A percentile compares a stretch with the other conserved stretches of the same genome.
Conservation (phyloP, 64 coral and sea anemone genomes). For the Pocillopora damicornis region DNA sequence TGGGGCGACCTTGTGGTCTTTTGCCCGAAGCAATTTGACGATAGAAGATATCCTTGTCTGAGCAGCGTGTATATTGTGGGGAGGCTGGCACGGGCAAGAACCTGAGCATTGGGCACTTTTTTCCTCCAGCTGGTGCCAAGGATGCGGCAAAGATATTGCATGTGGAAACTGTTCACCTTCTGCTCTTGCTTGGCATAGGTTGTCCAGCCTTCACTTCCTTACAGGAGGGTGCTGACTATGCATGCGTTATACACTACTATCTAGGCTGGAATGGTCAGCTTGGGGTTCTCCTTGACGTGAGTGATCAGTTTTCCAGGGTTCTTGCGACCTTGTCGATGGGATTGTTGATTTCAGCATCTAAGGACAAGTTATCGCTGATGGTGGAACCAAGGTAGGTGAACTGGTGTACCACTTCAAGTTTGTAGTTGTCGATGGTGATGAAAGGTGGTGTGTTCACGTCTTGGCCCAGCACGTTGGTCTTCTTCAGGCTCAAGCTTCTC, state of each 20-base stretch:
- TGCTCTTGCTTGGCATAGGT: background rate
- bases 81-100: background rate
- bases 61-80: background rate
- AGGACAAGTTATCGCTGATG: slow-evolving; percentile 34
- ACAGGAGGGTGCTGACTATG: background rate
- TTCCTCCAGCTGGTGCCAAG: background rate
- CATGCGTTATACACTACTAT: background rate
- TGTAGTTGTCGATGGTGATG: slow-evolving; percentile 11
- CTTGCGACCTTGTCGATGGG: slow-evolving; percentile 7
- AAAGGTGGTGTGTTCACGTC: background rate
- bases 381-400: slow-evolving; percentile 43
- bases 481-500: background rate
- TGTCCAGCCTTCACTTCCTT: background rate
- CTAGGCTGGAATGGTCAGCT: slow-evolving; percentile 1
- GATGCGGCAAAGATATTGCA: background rate
- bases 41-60: background rate
- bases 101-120: slow-evolving; percentile 8
- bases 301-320: background rate
- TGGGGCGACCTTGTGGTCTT: background rate
- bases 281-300: slow-evolving; percentile 3
- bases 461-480: slow-evolving; percentile 11
- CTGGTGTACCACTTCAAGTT: slow-evolving; percentile 20
- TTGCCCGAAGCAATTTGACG: background rate
- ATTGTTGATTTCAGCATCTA: slow-evolving; percentile 11
- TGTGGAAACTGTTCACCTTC: background rate